Evolutionary conservation across 2,797 vertebrate genomes (phyloP).

Genomic region (Gorsachius magnificus): DNA sequence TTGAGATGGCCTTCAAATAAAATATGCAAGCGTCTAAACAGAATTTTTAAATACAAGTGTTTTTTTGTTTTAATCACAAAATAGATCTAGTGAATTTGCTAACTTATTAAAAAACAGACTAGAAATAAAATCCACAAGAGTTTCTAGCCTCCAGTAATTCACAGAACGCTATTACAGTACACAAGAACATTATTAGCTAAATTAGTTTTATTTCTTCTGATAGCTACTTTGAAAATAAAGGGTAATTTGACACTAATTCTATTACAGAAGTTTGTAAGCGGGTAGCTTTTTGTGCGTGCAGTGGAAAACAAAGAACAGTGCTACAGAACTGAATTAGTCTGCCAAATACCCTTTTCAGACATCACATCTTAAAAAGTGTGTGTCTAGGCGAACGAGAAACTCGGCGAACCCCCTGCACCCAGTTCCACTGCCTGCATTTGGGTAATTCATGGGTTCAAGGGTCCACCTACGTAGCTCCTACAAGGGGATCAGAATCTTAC

Average conservation of each 20-base stretch:
- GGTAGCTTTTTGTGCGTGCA: not conserved
- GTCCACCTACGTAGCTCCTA: not conserved
- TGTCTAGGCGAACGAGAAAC: not conserved
- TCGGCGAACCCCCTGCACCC: not conserved
- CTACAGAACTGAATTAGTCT: not conserved
- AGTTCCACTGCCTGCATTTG: not conserved
- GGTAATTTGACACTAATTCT: conserved; percentile 5
- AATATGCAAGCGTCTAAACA: not conserved
- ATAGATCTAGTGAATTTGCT: not conserved
- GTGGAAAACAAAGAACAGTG: not conserved
- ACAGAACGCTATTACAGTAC: not conserved
- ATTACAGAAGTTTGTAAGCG: not conserved
- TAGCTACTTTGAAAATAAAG: not conserved
- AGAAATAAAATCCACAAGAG: conserved; percentile 23
- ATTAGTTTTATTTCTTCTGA: not conserved
- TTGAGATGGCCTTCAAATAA: not conserved
- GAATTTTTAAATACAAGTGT: not conserved
- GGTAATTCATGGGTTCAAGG: not conserved
- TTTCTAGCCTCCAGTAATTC: conserved; percentile 13
- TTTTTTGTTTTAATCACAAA: conserved; percentile 10
- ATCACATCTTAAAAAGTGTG: not conserved
- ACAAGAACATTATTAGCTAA: not conserved
- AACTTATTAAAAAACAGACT: conserved; percentile 16
- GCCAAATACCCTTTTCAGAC: not conserved
- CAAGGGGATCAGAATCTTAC: not conserved